Evolutionary conservation across 2,888 invertebrate genomes (phyloP).

Genomic region (Nomada ruficornis): DNA sequence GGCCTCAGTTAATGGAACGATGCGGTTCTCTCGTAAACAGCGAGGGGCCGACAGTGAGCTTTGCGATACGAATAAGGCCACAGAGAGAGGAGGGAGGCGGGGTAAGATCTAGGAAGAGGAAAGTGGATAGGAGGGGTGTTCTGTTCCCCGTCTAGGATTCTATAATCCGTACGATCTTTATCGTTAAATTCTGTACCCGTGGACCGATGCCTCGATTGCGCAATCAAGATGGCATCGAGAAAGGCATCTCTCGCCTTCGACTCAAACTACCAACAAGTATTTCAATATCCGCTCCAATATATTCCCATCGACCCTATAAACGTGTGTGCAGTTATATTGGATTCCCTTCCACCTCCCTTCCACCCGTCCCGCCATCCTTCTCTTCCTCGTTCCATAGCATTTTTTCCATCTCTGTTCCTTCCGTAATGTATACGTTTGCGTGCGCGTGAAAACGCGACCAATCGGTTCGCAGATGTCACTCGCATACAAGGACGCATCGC

Average conservation of each 20-base stretch:
- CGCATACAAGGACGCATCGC: background rate
- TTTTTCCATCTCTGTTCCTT: conserved; percentile 34
- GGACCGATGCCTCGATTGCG: conserved; percentile 79
- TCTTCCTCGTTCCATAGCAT: conserved; percentile 43
- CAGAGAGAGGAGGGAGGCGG: background rate
- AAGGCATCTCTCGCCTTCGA: conserved; percentile 82
- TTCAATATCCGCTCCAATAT: conserved; percentile 83
- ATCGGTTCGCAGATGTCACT: conserved; percentile 35
- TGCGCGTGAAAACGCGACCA: conserved; percentile 31
- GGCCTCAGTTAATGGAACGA: conserved; percentile 15
- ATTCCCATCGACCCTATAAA: conserved; percentile 81
- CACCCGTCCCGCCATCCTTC: conserved; percentile 60
- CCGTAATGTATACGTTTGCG: conserved; percentile 9
- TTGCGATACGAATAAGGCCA: conserved; percentile 24
- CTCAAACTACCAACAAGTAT: conserved; percentile 84
- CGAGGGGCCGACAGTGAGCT: background rate
- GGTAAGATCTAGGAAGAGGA: background rate
- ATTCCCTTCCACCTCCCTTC: conserved; percentile 75
- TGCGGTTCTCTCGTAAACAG: conserved; percentile 39
- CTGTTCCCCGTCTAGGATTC: conserved; percentile 60
- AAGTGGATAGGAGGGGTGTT: background rate
- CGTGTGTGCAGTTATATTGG: conserved; percentile 83
- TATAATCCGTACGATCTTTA: conserved; percentile 79
- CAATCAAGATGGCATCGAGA: conserved; percentile 83
- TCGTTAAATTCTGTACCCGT: conserved; percentile 77